Evolutionary conservation across 1,140 invertebrate genomes (phyloP).

Genomic region (Protaetia brevitarsis): DNA sequence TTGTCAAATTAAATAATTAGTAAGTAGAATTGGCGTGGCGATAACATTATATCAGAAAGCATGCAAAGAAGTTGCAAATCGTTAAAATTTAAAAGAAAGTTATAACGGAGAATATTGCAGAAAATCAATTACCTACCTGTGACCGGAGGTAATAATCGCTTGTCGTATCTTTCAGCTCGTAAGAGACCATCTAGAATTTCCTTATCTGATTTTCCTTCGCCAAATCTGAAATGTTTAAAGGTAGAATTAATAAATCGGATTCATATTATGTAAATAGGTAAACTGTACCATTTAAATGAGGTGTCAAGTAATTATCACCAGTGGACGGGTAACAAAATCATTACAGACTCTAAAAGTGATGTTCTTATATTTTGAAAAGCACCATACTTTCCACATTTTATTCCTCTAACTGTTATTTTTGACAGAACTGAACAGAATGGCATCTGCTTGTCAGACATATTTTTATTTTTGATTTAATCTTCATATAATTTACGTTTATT

Average conservation of each 20-base stretch:
- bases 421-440: too few relatives aligned
- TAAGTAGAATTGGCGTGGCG: too few relatives aligned
- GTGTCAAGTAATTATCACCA: too few relatives aligned
- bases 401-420: too few relatives aligned
- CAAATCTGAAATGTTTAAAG: constrained; percentile 71
- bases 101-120: background rate
- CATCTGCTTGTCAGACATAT: too few relatives aligned
- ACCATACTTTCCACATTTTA: background rate
- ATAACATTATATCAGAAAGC: too few relatives aligned
- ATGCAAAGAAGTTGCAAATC: background rate
- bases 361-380: background rate
- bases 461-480: too few relatives aligned
- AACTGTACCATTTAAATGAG: too few relatives aligned
- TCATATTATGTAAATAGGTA: too few relatives aligned
- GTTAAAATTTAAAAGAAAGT: background rate
- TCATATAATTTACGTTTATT: too few relatives aligned
- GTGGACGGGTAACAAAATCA: background rate
- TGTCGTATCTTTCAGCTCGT: constrained; percentile 78
- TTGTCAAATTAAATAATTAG: too few relatives aligned
- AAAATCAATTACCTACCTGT: constrained; percentile 60
- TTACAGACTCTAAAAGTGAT: background rate
- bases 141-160: constrained; percentile 79
- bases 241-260: too few relatives aligned
- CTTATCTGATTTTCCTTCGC: constrained; percentile 84
- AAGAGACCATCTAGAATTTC: constrained; percentile 82